phyloP scores from a whole-genome alignment of 2,113 vertebrate species.

The Hassar affinis region DNA sequence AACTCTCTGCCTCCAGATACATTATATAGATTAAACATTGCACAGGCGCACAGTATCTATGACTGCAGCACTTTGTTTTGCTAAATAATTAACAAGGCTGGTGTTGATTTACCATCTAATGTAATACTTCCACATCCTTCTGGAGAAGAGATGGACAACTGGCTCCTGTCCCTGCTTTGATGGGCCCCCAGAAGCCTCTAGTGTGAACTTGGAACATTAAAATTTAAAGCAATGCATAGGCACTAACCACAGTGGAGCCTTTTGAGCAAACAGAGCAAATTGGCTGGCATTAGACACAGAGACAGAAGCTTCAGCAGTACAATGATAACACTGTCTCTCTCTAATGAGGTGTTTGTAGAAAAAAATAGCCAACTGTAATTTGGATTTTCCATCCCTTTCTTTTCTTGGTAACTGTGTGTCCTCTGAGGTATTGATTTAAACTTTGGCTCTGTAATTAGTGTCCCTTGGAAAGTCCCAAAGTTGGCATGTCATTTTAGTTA shows the following conservation, averaged over 20 bases:
- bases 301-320: slow-evolving; percentile 45
- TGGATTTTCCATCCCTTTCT: slow-evolving; percentile 36
- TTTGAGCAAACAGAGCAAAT: slow-evolving; percentile 57
- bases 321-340: slow-evolving; percentile 51
- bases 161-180: slow-evolving; percentile 50
- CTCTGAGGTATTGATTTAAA: slow-evolving; percentile 64
- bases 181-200: slow-evolving; percentile 52
- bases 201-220: slow-evolving; percentile 52
- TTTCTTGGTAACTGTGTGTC: slow-evolving; percentile 47
- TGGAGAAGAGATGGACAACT: slow-evolving; percentile 57
- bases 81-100: slow-evolving; percentile 69
- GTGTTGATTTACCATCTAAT: slow-evolving; percentile 66
- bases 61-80: slow-evolving; percentile 68
- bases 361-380: slow-evolving; percentile 56
- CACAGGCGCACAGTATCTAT: slow-evolving; percentile 58
- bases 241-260: slow-evolving; percentile 51
- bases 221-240: slow-evolving; percentile 56
- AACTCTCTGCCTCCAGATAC: slow-evolving; percentile 54
- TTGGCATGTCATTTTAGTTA: slow-evolving; percentile 60
- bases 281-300: slow-evolving; percentile 54
- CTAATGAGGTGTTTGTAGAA: slow-evolving; percentile 58
- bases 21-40: slow-evolving; percentile 67
- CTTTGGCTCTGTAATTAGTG: slow-evolving; percentile 60
- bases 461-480: slow-evolving; percentile 54
- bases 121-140: slow-evolving; percentile 63